Evolutionary conservation across 1,140 invertebrate genomes (phyloP), one percentile per base, ranked within the genome.

Genomic region (Pemphigus obesinymphae): DNA sequence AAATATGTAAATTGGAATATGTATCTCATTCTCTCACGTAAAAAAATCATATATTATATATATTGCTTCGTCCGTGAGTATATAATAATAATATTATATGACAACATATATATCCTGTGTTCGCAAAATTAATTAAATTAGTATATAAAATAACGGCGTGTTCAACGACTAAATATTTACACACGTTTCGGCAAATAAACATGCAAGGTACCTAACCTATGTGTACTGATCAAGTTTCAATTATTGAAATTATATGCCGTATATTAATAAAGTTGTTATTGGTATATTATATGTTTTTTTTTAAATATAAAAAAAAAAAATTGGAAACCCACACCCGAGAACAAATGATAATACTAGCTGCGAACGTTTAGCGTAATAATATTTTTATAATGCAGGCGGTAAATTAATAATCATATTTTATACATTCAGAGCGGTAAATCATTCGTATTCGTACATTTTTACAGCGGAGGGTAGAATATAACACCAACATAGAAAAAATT

Each of bases 71-170:
- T 70, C n/a, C 23, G n/a, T 3, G 61, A 63, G 61, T 10, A 34
- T 63, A 63, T 58, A 58, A 58, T 58, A 15, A 58, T 26, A 63
- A 34, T 20, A 63, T 63, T 6, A 20, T 34, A 63, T 31, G 17
- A 29, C 26, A 29, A 29, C 53, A 55, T 55, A n/a, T n/a, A n/a
- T n/a, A 55, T 23, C 53, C n/a, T n/a, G 34, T 20, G 31, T 34
- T 70, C 29, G 20, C 23, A 13, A 70, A 70, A 70, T 70, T 70
- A 70, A 70, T 70, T 70, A 70, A 70, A 45, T n/a, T n/a, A n/a
- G n/a, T n/a, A 43, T 70, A 43, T 11, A 70, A 70, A 70, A 70
- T 68, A 68, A 23, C 40, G 40, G 37, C 6, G 66, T 40, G 23
- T 26, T 34, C 3, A 23, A 15, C 40, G n/a, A 70, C 68, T 43